Evolutionary conservation across 1,140 invertebrate species (phyloP), one percentile per base, ranked within the genome.

Genomic region (Temnothorax longispinosus): DNA sequence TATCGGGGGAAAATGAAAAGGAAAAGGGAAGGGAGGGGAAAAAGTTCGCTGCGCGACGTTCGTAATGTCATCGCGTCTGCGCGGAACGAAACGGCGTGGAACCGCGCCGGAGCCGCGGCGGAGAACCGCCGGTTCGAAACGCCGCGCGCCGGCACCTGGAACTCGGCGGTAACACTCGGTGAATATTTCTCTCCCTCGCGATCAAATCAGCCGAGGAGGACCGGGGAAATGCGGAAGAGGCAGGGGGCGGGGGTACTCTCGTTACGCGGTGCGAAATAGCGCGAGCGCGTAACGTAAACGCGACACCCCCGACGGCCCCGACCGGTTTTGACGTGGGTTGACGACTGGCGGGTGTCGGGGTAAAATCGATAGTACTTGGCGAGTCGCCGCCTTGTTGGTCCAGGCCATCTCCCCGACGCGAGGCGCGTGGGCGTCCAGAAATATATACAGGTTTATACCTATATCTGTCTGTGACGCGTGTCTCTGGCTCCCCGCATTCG

Each of bases 331-430:
- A 89, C 88, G 89, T 87, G 56, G 67, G 88, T 62, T 56, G 67
- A 89, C 47, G 67, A 87, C 60, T 87, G 52, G 52, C 69, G 15
- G 69, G 11, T 44, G 81, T 69, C 60, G 41, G 69, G 15, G 15
- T 41, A 41, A 71, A 87, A 90, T 90, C 89, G 86, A 90, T 90
- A 90, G 38, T 56, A 88, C 78, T 88, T 62, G 82, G 62, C 56
- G 76, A 72, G 85, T 87, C 62, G 62, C 64, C 85, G 62, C 65
- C 85, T 65, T 67, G 78, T 85, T 72, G 89, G 86, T 87, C 77
- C 90, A 87, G 62, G 54, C 65, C 41, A 69, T 69, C 77, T 80
- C 58, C 35, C 60, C 50, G 18, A 18, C 35, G 8, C 18, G 1
- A 18, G 50, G 38, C 72, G 87, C 76, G 88, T 90, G 62, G 89